Conservation (phyloP, 2,113 vertebrate species). For the Gymnarchus niloticus region DNA sequence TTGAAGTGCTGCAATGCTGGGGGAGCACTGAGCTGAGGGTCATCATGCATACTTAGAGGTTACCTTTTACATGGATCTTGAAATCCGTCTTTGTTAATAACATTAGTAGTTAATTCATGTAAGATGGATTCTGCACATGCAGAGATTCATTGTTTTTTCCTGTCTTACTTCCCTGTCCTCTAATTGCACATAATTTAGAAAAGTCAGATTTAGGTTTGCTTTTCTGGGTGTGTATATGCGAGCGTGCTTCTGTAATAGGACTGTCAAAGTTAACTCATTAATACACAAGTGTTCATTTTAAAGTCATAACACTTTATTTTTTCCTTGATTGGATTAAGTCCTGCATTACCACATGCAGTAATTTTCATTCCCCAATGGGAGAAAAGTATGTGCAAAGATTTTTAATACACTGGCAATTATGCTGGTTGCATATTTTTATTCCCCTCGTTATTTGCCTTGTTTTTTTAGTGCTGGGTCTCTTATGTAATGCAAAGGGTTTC, state of each 20-base stretch:
- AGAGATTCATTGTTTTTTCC: neutral
- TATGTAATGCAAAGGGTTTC: neutral
- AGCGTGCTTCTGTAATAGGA: neutral
- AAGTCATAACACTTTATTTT: neutral
- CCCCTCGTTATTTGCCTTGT: neutral
- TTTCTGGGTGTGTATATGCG: neutral
- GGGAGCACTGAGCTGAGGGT: neutral
- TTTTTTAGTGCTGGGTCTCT: neutral
- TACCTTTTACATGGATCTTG: neutral
- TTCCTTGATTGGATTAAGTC: too few relatives aligned
- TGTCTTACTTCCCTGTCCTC: neutral
- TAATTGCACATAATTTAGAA: neutral
- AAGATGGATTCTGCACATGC: neutral
- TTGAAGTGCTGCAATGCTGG: neutral
- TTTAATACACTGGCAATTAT: conserved; percentile 15
- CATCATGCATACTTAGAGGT: neutral
- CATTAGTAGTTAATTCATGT: neutral
- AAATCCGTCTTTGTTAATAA: neutral
- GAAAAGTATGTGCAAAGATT: too few relatives aligned
- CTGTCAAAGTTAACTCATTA: too few relatives aligned
- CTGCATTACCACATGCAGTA: too few relatives aligned
- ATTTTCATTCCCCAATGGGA: too few relatives aligned
- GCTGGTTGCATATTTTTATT: neutral
- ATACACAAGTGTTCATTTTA: too few relatives aligned
- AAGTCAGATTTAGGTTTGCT: neutral